Percentiles rank a stretch among this genome's conserved stretches.
These are phyloP conservation scores for Camponotus pennsylvanicus DNA, from an alignment of 1,140 invertebrate genomes.

Conservation along the genomic window DNA sequence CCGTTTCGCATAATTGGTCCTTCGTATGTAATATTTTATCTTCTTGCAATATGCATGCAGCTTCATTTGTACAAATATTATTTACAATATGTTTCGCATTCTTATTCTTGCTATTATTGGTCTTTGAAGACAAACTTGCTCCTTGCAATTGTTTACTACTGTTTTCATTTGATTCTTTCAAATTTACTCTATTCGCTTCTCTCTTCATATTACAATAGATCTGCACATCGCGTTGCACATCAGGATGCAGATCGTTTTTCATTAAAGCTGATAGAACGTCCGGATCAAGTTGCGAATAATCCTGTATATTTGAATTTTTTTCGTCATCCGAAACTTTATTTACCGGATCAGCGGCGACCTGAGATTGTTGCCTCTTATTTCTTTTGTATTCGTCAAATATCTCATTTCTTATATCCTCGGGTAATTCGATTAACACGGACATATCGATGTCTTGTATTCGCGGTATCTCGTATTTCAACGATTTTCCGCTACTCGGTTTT, in stretches of 20 bases:
- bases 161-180: slow-evolving; percentile 35
- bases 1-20: neutral
- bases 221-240: slow-evolving; percentile 81
- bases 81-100: slow-evolving; percentile 1
- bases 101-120: slow-evolving; percentile 11
- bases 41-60: slow-evolving; percentile 15
- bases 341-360: neutral
- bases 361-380: slow-evolving; percentile 59
- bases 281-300: slow-evolving; percentile 84
- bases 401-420: slow-evolving; percentile 88
- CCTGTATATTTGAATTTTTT: slow-evolving; percentile 14
- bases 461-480: slow-evolving; percentile 72
- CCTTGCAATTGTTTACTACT: slow-evolving; percentile 47
- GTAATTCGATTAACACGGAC: slow-evolving; percentile 87
- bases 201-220: slow-evolving; percentile 84
- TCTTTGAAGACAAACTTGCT: slow-evolving; percentile 24
- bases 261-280: slow-evolving; percentile 86
- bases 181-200: slow-evolving; percentile 80
- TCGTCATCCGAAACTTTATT: neutral
- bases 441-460: slow-evolving; percentile 86
- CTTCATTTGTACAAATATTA: neutral
- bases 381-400: slow-evolving; percentile 87
- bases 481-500: slow-evolving; percentile 68
- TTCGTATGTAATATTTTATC: slow-evolving; percentile 14
- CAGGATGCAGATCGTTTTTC: slow-evolving; percentile 83